Conservation (phyloP, 2,888 invertebrate genomes). For the Amblyjoppa fuscipennis region DNA sequence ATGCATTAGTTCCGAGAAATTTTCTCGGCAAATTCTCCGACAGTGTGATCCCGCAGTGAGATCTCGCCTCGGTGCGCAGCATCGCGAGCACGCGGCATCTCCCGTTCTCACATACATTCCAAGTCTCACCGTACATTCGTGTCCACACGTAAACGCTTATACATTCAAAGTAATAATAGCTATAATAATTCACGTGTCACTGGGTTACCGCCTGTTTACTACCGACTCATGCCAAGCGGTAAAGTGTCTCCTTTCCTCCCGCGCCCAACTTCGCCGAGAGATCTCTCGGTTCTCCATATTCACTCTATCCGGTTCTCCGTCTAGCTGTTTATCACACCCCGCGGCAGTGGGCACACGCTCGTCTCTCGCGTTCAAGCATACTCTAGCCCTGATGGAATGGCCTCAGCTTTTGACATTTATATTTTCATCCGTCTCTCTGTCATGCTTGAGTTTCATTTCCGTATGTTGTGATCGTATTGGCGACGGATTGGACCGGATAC, state of each 20-base stretch:
- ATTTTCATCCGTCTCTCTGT: slow-evolving; percentile 27
- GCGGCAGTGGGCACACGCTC: slow-evolving; percentile 6
- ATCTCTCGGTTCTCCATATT: slow-evolving; percentile 17
- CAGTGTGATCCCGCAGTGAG: slow-evolving; percentile 10
- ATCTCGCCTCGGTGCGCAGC: slow-evolving; percentile 6
- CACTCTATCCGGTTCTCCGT: neutral
- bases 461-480: neutral
- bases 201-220: slow-evolving; percentile 68
- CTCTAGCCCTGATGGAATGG: slow-evolving; percentile 9
- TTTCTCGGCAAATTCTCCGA: slow-evolving; percentile 18
- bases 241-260: slow-evolving; percentile 45
- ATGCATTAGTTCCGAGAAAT: slow-evolving; percentile 52
- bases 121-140: neutral
- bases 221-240: slow-evolving; percentile 63
- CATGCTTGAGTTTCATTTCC: slow-evolving; percentile 8
- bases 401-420: slow-evolving; percentile 27
- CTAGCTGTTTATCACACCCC: slow-evolving; percentile 9
- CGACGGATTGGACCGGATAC: slow-evolving; percentile 16
- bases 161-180: slow-evolving; percentile 65
- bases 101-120: slow-evolving; percentile 36
- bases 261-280: slow-evolving; percentile 19
- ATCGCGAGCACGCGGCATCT: slow-evolving; percentile 38
- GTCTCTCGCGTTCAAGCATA: neutral
- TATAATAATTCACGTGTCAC: slow-evolving; percentile 68
- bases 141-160: slow-evolving; percentile 11